phyloP scores from a whole-genome alignment of 2,113 vertebrate genomes.

The Hydropotes inermis region DNA sequence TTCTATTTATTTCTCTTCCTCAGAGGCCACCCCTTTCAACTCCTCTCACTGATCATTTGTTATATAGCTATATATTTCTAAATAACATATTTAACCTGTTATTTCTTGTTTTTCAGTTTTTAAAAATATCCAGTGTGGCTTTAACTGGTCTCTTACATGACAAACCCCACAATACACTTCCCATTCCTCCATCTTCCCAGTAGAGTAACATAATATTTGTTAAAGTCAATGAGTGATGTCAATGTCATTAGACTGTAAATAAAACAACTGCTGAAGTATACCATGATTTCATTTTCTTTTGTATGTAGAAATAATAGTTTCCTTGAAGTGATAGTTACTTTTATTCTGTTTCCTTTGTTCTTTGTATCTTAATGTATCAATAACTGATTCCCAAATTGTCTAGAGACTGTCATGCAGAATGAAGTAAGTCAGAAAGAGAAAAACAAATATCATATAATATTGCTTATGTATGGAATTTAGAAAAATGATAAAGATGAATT shows the following conservation, averaged over 20 bases:
- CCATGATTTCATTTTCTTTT: not conserved
- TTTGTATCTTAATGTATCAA: not conserved
- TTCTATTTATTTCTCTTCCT: not conserved
- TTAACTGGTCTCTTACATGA: not conserved
- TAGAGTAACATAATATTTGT: not conserved
- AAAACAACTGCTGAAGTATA: not conserved
- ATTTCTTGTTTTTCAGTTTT: constrained; percentile 1
- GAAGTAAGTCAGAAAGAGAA: not conserved
- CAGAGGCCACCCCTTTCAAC: not conserved
- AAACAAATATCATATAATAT: not conserved
- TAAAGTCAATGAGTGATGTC: not conserved
- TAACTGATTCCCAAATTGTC: not conserved
- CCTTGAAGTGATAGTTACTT: not conserved
- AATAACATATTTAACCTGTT: not conserved
- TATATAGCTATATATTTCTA: not conserved
- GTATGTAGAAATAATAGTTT: not conserved
- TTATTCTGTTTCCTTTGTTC: not conserved
- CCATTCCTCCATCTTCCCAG: not conserved
- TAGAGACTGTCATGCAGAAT: not conserved
- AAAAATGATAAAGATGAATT: not conserved
- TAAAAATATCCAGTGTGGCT: not conserved
- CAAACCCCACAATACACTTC: not conserved
- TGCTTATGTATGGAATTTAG: not conserved
- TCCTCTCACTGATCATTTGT: not conserved
- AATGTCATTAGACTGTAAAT: not conserved